These are phyloP conservation scores for Xenotilapia longispinis DNA, from an alignment of 2,113 vertebrate genomes.

Conservation along the genomic window DNA sequence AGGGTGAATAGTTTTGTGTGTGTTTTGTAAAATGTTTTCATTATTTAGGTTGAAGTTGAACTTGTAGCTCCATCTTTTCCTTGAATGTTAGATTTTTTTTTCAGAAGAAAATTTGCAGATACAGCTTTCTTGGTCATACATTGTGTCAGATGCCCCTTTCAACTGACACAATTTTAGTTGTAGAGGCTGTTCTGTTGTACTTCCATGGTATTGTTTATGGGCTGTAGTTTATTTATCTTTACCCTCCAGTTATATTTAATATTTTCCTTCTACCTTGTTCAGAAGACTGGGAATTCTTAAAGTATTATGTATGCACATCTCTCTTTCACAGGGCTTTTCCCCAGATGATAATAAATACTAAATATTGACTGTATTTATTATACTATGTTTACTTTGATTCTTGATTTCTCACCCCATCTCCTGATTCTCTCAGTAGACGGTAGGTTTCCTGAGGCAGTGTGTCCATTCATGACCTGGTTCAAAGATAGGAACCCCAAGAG, in stretches of 20 bases:
- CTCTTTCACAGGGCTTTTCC: neutral
- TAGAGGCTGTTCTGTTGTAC: neutral
- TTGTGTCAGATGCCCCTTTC: neutral
- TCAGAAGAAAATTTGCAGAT: neutral
- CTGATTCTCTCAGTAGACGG: neutral
- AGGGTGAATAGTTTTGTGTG: neutral
- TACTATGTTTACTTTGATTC: neutral
- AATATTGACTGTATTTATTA: neutral
- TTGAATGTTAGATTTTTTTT: neutral
- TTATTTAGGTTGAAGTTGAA: neutral
- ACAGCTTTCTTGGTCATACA: rapidly evolving
- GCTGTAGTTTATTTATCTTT: neutral
- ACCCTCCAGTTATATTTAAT: neutral
- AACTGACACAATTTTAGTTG: neutral
- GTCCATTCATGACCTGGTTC: conserved; percentile 77
- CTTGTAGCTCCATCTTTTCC: neutral
- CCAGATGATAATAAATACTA: neutral
- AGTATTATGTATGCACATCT: neutral
- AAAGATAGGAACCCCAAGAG: conserved; percentile 85
- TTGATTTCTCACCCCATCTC: neutral
- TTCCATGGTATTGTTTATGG: neutral
- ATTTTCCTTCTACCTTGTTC: neutral
- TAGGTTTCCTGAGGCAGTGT: conserved; percentile 84
- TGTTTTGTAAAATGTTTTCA: neutral
- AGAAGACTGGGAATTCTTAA: neutral